Base-by-base conservation (phyloP, 2,888 invertebrate genomes). In the Polymixis flavicincta region DNA sequence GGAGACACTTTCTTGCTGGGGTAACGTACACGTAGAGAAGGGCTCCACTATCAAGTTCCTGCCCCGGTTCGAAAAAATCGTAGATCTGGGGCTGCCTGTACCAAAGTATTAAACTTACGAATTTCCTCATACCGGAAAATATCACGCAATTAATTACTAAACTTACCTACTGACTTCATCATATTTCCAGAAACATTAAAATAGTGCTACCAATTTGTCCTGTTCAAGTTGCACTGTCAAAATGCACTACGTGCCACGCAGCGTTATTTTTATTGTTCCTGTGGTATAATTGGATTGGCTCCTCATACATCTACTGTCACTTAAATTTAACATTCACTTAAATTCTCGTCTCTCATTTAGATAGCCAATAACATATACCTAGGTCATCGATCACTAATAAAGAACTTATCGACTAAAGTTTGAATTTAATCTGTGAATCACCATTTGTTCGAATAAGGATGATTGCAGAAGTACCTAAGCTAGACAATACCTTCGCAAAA, bases 121-220 rank as follows among this genome's bases (percentile, higher is more conserved):
- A 14, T 71, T 71, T 82, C 79, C 66, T 70, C 63, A 17, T 61
- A 66, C 78, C 68, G 74, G 79, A 74, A 76, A 81, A 74, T 25
- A 54, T 64, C 14, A 68, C 50, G 25, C n/a, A 63, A 25, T 70
- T 48, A 48, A 63, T 19, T 67, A 61, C n/a, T 59, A 50, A 57
- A 22, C 32, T n/a, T 63, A 70, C 42, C 0, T 48, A 64, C 32
- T 71, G 76, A 71, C 48, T 76, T 61, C 72, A 68, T 80, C 52
- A 54, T 68, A 73, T 65, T 83, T 80, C 83, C 73, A 83, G 83
- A 71, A 83, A 83, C 55, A 19, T 64, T 64, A 72, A 65, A 72
- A 54, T 60, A 60, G 28, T 37, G 37, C 19, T 13, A 22, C 17
- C 76, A 11, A 45, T 45, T n/a, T 80, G 48, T 82, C 83, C 83